Evolutionary conservation across 2,888 invertebrate species (phyloP), one percentile per base, ranked within the genome.

Genomic region (Tinea pellionella): DNA sequence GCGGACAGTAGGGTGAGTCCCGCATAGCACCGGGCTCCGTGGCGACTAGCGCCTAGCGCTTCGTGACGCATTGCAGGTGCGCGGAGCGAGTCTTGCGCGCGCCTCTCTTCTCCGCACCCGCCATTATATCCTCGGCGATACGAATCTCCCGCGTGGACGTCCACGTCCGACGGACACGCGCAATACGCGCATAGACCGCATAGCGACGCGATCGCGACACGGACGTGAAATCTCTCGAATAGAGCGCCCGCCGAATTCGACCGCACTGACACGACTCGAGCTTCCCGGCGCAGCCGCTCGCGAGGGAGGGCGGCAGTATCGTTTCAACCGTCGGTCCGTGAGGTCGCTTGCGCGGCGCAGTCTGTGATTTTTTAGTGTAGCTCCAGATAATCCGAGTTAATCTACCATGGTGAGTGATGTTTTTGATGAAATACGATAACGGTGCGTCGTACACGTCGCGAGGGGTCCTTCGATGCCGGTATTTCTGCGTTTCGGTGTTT

Each of bases 41-140:
- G 18, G 42, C 59, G 24, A 59, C 61, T 61, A n/a, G n/a, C n/a
- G n/a, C n/a, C n/a, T n/a, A 61, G 61, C 61, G 61, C 43, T 32
- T 57, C 75, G 83, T 93, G 93, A 92, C 93, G 93, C 93, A 93
- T 93, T 93, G 93, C 93, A 93, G 94, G 93, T 93, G 92, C 91
- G 91, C 90, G 89, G 80, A 89, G 89, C 89, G 93, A 93, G 93
- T 94, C 93, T 91, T 89, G 89, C 89, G 89, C 88, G 89, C 90
- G 87, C 85, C 84, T 9, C 47, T 90, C 89, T 89, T 89, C 88
- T 4, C 8, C 42, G n/a, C 12, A 30, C 9, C 30, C 4, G 89
- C 89, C 89, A 9, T 30, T 9, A 9, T 37, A 9, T n/a, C 9
- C 89, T 89, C 89, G 88, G 89, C 89, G 89, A 90, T 92, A 90